phyloP scores from a whole-genome alignment of 2,797 vertebrate species.

The Lithobates sylvaticus region DNA sequence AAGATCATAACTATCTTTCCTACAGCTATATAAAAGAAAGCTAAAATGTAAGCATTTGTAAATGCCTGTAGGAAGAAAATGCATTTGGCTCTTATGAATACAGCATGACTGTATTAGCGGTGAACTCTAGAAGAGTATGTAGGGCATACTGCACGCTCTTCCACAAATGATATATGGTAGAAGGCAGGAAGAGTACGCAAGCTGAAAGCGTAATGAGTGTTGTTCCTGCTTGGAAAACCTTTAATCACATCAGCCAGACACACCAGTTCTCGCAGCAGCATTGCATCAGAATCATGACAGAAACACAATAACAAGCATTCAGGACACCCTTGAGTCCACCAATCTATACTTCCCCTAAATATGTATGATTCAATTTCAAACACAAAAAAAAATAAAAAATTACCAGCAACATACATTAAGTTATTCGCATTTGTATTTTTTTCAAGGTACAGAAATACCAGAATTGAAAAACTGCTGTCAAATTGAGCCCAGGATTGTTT shows the following conservation, averaged over 20 bases:
- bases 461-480: background rate
- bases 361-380: background rate
- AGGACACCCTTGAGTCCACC: background rate
- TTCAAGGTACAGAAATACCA: background rate
- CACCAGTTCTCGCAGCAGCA: background rate
- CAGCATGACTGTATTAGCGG: background rate
- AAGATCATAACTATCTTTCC: too few relatives aligned
- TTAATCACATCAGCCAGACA: constrained; percentile 47
- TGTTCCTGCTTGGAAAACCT: constrained; percentile 37
- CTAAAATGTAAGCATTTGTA: too few relatives aligned
- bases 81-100: too few relatives aligned
- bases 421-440: background rate
- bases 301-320: background rate
- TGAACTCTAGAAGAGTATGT: background rate
- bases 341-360: background rate
- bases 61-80: too few relatives aligned
- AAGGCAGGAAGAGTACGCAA: constrained; percentile 1
- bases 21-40: too few relatives aligned
- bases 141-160: background rate
- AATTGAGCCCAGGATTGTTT: too few relatives aligned
- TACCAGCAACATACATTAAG: background rate
- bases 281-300: background rate
- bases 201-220: constrained; percentile 42
- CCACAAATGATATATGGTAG: constrained; percentile 16
- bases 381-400: background rate